A percentile compares a stretch with the other conserved stretches of the same genome.
These are phyloP conservation scores for Eulacestoma nigropectus DNA, from an alignment of 2,113 vertebrate genomes.

Conservation along the genomic window DNA sequence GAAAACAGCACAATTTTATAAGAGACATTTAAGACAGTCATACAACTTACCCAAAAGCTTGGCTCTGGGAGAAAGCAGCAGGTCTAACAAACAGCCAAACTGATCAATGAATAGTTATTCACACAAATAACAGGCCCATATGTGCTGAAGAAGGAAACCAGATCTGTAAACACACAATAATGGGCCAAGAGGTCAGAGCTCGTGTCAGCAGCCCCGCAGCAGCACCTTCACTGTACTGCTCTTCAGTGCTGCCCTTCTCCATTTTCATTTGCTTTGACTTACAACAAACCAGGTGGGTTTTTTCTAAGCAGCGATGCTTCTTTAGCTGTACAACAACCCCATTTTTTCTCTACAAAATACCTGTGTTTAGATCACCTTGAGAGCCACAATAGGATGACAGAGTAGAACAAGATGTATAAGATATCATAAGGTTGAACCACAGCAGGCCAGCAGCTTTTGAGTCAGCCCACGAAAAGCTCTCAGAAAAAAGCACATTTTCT, in stretches of 20 bases:
- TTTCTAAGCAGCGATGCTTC: background rate
- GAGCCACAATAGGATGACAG: background rate
- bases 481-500: background rate
- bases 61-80: background rate
- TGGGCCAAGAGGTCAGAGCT: background rate
- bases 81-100: background rate
- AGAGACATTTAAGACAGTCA: background rate
- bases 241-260: background rate
- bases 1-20: background rate
- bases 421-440: background rate
- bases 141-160: background rate
- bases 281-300: background rate
- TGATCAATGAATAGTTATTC: background rate
- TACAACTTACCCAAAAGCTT: background rate
- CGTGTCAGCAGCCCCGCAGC: background rate
- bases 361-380: background rate
- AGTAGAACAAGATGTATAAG: background rate
- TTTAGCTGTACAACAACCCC: background rate
- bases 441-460: background rate
- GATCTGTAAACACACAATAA: background rate
- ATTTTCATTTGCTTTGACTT: background rate
- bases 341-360: background rate
- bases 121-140: background rate
- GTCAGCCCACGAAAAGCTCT: background rate
- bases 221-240: background rate